These are phyloP conservation scores for Tinamus guttatus DNA, from an alignment of 2,113 vertebrate genomes.

Conservation along the genomic window DNA sequence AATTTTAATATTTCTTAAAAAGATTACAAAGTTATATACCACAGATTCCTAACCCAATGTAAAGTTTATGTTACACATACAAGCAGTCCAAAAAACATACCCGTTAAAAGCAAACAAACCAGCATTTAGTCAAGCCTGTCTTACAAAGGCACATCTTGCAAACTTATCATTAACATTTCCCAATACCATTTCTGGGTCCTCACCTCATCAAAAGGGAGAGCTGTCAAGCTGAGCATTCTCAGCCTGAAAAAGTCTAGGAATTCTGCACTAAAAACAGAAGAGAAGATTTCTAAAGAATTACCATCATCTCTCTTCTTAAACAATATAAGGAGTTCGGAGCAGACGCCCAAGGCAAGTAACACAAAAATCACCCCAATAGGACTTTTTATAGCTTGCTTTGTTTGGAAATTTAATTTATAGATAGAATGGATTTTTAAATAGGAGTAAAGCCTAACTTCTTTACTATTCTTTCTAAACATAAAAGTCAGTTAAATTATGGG, in stretches of 20 bases:
- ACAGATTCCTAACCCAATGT: background rate
- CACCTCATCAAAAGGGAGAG: background rate
- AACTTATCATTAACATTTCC: background rate
- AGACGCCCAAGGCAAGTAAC: background rate
- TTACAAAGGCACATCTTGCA: background rate
- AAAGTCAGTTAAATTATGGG: background rate
- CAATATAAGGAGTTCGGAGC: background rate
- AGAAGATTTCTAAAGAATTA: background rate
- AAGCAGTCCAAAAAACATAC: background rate
- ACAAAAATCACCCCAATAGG: background rate
- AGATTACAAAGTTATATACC: background rate
- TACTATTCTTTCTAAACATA: background rate
- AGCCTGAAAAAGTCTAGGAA: background rate
- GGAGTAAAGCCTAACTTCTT: background rate
- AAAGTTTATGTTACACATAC: background rate
- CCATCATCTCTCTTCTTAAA: background rate
- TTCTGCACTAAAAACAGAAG: background rate
- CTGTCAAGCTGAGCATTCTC: background rate
- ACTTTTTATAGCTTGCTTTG: background rate
- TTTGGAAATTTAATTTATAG: background rate
- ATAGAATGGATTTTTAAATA: background rate
- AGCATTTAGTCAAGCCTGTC: background rate
- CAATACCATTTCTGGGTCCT: background rate
- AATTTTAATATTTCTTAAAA: background rate
- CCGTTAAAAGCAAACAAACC: background rate